Evolutionary conservation across 2,797 vertebrate genomes (phyloP).

Genomic region (Melanotaenia trifasciata): DNA sequence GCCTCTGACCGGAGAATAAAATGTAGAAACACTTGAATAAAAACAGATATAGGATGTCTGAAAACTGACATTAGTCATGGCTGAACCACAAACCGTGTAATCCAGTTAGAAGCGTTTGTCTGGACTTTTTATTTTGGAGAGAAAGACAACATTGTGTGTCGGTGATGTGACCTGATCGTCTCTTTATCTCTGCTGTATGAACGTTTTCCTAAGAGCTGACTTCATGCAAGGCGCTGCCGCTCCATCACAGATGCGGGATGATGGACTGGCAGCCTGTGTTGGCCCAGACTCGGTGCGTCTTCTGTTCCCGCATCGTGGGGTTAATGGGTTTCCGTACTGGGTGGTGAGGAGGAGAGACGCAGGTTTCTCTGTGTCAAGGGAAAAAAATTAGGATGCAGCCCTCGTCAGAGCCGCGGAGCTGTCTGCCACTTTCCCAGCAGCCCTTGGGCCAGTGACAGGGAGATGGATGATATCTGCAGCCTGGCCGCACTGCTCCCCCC

Average conservation of each 20-base stretch:
- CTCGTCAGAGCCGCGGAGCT: constrained; percentile 85
- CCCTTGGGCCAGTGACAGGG: constrained; percentile 91
- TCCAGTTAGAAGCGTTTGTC: constrained; percentile 65
- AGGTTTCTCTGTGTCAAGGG: constrained; percentile 51
- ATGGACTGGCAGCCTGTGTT: constrained; percentile 47
- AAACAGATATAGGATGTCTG: constrained; percentile 59
- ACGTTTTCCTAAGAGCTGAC: constrained; percentile 9
- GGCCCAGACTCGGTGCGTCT: constrained; percentile 50
- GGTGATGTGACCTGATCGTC: neutral
- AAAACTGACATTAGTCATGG: constrained; percentile 67
- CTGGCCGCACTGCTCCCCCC: constrained; percentile 83
- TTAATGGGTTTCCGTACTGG: constrained; percentile 82
- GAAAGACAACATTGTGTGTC: constrained; percentile 3
- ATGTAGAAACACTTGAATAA: constrained; percentile 26
- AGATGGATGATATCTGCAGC: constrained; percentile 97
- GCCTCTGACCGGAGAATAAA: neutral
- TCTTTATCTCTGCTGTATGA: neutral
- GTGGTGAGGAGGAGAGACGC: constrained; percentile 66
- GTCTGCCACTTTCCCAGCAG: constrained; percentile 94
- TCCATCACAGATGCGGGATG: constrained; percentile 40
- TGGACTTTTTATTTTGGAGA: constrained; percentile 49
- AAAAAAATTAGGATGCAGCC: constrained; percentile 91
- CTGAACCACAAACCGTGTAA: constrained; percentile 66
- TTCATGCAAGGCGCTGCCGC: constrained; percentile 11
- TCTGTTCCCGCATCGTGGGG: constrained; percentile 77